A percentile compares a stretch with the other conserved stretches of the same genome.
Conservation (phyloP, 2,888 invertebrate genomes). For the Ormyrus nitidulus region DNA sequence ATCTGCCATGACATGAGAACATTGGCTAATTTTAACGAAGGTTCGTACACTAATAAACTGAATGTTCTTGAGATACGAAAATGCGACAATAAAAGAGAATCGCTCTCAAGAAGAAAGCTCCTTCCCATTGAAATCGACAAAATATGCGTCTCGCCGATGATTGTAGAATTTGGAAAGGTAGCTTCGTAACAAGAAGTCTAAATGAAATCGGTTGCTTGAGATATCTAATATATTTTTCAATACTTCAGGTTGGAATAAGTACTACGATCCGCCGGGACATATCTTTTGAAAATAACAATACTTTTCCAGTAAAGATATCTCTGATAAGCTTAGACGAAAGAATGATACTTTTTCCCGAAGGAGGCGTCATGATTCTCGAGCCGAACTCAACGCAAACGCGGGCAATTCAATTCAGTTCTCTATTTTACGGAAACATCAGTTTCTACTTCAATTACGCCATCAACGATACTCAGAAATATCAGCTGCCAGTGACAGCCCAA, state of each 20-base stretch:
- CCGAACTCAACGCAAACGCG: slow-evolving; percentile 60
- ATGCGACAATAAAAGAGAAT: too few species aligned
- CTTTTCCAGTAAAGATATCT: slow-evolving; percentile 68
- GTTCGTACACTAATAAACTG: too few species aligned
- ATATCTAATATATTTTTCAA: neutral
- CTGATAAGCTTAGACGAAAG: slow-evolving; percentile 56
- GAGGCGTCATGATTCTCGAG: slow-evolving; percentile 59
- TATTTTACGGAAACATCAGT: slow-evolving; percentile 63
- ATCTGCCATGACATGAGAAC: too few species aligned
- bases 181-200: neutral
- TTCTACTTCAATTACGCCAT: slow-evolving; percentile 73
- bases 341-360: slow-evolving; percentile 60
- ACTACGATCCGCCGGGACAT: slow-evolving; percentile 67
- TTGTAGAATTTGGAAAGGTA: slow-evolving; percentile 69
- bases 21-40: too few species aligned
- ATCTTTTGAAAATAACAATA: slow-evolving; percentile 71
- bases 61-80: too few species aligned
- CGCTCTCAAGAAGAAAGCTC: too few species aligned
- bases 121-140: slow-evolving; percentile 72
- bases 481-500: slow-evolving; percentile 73
- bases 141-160: slow-evolving; percentile 71
- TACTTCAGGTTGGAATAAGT: slow-evolving; percentile 64
- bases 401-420: slow-evolving; percentile 3
- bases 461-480: slow-evolving; percentile 74
- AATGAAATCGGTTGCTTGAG: neutral